A percentile compares a stretch with the other conserved stretches of the same genome.
phyloP scores from a whole-genome alignment of 2,797 vertebrate species.

The Scomberomorus guttatus region DNA sequence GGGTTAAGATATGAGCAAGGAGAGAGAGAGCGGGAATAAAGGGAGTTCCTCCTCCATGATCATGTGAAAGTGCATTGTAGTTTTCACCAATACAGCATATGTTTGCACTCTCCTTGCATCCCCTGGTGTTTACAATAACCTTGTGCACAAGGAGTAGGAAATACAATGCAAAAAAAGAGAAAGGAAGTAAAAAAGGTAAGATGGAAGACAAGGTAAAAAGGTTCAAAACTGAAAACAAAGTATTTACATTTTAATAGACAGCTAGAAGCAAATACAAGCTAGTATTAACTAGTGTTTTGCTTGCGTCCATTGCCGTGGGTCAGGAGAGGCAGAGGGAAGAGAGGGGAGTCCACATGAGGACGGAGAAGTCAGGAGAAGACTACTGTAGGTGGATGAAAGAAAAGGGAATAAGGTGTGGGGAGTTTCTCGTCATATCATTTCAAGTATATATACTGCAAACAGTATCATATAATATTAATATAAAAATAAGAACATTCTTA shows the following conservation, averaged over 20 bases:
- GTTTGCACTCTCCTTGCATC: slow-evolving; percentile 48
- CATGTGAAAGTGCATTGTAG: slow-evolving; percentile 42
- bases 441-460: slow-evolving; percentile 76
- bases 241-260: slow-evolving; percentile 74
- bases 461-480: slow-evolving; percentile 76
- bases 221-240: slow-evolving; percentile 48
- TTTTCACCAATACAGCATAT: slow-evolving; percentile 36
- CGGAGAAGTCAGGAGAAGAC: slow-evolving; percentile 4
- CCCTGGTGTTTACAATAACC: slow-evolving; percentile 60
- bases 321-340: background rate
- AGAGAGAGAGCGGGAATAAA: slow-evolving; percentile 59
- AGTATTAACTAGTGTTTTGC: slow-evolving; percentile 67
- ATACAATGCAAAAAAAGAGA: slow-evolving; percentile 61
- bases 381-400: slow-evolving; percentile 39
- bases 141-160: slow-evolving; percentile 48
- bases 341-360: background rate
- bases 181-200: slow-evolving; percentile 69
- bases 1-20: slow-evolving; percentile 57
- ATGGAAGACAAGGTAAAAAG: slow-evolving; percentile 52
- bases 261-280: slow-evolving; percentile 78
- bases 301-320: slow-evolving; percentile 62
- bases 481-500: slow-evolving; percentile 67
- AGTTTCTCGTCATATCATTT: slow-evolving; percentile 76
- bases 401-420: slow-evolving; percentile 34
- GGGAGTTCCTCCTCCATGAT: slow-evolving; percentile 59